These are phyloP conservation scores for Lepus timidus DNA, from an alignment of 2,113 vertebrate genomes.

Conservation along the genomic window DNA sequence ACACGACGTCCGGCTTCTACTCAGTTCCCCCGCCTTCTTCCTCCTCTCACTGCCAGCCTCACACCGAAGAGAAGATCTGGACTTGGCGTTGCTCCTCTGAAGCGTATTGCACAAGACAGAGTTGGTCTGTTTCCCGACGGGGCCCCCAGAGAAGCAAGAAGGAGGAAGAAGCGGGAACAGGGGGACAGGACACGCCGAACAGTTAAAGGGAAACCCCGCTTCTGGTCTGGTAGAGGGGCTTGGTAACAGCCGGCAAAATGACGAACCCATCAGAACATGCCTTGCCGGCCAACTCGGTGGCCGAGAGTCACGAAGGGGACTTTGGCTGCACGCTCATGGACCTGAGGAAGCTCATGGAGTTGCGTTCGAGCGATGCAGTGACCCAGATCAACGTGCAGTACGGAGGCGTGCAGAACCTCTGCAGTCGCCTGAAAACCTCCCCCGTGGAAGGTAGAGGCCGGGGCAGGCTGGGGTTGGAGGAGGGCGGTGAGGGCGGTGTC, in stretches of 20 bases:
- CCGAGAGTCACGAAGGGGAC: slow-evolving; percentile 93
- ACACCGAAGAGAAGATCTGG: neutral
- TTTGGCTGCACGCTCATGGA: slow-evolving; percentile 94
- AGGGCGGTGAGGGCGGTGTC: neutral
- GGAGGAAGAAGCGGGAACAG: neutral
- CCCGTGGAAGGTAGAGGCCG: slow-evolving; percentile 94
- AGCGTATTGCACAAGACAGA: slow-evolving; percentile 28
- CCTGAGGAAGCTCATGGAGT: slow-evolving; percentile 95
- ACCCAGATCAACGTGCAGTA: slow-evolving; percentile 90
- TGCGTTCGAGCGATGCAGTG: slow-evolving; percentile 92
- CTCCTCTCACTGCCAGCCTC: slow-evolving; percentile 56
- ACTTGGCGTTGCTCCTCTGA: slow-evolving; percentile 14
- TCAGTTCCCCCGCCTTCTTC: slow-evolving; percentile 67
- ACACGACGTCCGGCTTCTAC: slow-evolving; percentile 74
- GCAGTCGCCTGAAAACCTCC: slow-evolving; percentile 94
- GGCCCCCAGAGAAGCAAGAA: slow-evolving; percentile 45
- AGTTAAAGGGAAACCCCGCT: slow-evolving; percentile 9
- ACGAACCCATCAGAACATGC: slow-evolving; percentile 55
- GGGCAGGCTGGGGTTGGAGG: neutral
- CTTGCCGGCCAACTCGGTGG: slow-evolving; percentile 91
- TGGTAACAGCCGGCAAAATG: slow-evolving; percentile 68
- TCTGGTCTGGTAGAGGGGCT: slow-evolving; percentile 51
- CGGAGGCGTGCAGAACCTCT: slow-evolving; percentile 93
- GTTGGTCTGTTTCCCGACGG: neutral
- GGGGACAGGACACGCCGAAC: neutral